Conservation (phyloP, 2,888 invertebrate genomes). For the Parapristionchus giblindavisi region DNA sequence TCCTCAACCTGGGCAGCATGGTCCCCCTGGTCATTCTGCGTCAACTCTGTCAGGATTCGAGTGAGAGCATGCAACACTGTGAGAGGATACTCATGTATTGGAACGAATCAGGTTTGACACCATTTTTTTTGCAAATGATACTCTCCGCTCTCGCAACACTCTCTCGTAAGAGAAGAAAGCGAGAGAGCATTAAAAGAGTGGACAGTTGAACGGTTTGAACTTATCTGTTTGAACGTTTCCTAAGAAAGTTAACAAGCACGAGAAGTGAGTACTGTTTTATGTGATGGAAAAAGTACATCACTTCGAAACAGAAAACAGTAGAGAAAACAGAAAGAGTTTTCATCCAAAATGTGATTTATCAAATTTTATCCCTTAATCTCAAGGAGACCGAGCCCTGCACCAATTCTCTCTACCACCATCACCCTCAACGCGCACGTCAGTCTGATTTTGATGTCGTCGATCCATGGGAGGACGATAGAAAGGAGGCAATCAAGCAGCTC, state of each 20-base stretch:
- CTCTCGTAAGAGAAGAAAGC: too few species aligned
- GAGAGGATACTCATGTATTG: slow-evolving; percentile 66
- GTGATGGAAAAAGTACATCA: too few species aligned
- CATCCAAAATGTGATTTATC: neutral
- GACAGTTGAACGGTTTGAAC: too few species aligned
- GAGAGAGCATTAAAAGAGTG: too few species aligned
- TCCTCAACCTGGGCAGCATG: slow-evolving; percentile 68
- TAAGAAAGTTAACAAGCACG: too few species aligned
- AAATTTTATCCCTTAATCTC: neutral
- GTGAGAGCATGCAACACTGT: slow-evolving; percentile 69
- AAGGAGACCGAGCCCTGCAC: slow-evolving; percentile 47
- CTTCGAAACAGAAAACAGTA: too few species aligned
- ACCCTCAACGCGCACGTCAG: neutral
- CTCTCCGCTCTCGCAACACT: too few species aligned
- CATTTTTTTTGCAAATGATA: too few species aligned
- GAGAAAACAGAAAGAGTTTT: neutral
- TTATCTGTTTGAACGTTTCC: too few species aligned
- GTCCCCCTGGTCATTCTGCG: slow-evolving; percentile 69
- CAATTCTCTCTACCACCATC: slow-evolving; percentile 34
- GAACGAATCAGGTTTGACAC: slow-evolving; percentile 57
- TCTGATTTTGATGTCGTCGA: slow-evolving; percentile 61
- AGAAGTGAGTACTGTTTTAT: too few species aligned
- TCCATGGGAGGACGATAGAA: slow-evolving; percentile 66
- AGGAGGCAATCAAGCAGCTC: slow-evolving; percentile 65
- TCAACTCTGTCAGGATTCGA: slow-evolving; percentile 61